phyloP scores from a whole-genome alignment of 2,797 vertebrate genomes.

The Dromococcyx pavoninus region DNA sequence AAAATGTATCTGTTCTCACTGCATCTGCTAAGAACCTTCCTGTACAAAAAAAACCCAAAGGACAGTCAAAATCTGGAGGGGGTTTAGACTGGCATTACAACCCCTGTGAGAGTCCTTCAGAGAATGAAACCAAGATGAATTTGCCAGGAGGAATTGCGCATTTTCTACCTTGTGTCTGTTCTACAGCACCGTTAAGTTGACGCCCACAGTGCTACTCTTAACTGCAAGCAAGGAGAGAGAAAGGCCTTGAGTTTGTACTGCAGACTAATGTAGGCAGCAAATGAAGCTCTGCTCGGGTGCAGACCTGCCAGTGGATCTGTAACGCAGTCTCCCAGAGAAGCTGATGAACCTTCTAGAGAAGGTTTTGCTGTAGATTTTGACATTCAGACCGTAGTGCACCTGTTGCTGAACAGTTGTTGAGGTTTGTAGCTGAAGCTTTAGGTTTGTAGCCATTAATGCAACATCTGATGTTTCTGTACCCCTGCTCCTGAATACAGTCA shows the following conservation, averaged over 20 bases:
- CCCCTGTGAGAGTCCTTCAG: background rate
- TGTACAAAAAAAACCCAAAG: background rate
- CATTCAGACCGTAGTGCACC: constrained; percentile 10
- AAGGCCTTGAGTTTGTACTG: background rate
- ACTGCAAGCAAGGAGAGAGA: background rate
- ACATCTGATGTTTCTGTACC: constrained; percentile 39
- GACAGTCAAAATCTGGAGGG: background rate
- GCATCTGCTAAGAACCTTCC: background rate
- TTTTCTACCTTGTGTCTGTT: background rate
- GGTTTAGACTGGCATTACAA: background rate
- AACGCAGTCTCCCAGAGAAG: background rate
- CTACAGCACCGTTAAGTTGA: background rate
- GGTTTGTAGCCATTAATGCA: constrained; percentile 55
- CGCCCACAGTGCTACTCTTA: background rate
- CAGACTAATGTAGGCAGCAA: background rate
- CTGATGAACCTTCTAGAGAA: background rate
- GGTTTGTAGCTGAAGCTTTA: constrained; percentile 50
- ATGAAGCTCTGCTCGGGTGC: background rate
- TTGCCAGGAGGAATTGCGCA: background rate
- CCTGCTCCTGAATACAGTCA: background rate
- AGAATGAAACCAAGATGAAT: background rate
- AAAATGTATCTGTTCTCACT: background rate
- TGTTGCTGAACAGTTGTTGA: constrained; percentile 69
- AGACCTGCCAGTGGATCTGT: background rate
- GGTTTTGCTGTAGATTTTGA: background rate